These are phyloP conservation scores for Morphnarchus princeps DNA, from an alignment of 2,113 vertebrate species.

Conservation along the genomic window DNA sequence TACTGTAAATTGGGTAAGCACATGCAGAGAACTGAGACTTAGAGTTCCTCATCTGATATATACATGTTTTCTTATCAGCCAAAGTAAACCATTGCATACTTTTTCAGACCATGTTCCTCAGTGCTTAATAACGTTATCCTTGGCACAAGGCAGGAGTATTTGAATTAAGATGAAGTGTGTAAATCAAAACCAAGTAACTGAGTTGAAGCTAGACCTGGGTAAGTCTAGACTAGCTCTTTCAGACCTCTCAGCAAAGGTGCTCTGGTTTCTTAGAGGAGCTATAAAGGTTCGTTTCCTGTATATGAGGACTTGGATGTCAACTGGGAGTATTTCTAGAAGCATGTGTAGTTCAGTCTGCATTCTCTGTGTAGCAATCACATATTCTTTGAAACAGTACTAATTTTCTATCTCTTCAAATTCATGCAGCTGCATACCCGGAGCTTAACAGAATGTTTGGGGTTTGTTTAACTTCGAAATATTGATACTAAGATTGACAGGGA, in stretches of 20 bases:
- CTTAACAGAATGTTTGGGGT: neutral
- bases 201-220: neutral
- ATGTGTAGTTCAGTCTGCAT: neutral
- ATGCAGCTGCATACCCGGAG: neutral
- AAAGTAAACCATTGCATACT: neutral
- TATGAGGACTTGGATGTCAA: neutral
- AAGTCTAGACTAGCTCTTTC: neutral
- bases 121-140: neutral
- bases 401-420: neutral
- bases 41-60: neutral
- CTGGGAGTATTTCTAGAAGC: neutral
- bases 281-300: neutral
- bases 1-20: neutral
- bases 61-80: neutral
- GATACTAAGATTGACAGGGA: neutral
- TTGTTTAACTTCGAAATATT: neutral
- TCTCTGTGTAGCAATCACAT: neutral
- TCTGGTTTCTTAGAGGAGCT: neutral
- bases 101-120: neutral
- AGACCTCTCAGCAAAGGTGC: neutral
- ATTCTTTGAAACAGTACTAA: neutral
- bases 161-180: neutral
- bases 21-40: neutral
- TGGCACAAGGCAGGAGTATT: neutral
- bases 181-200: neutral